phyloP scores from a whole-genome alignment of 35 echinoderm and acorn worm genomes.

The Strongylocentrotus purpuratus region DNA sequence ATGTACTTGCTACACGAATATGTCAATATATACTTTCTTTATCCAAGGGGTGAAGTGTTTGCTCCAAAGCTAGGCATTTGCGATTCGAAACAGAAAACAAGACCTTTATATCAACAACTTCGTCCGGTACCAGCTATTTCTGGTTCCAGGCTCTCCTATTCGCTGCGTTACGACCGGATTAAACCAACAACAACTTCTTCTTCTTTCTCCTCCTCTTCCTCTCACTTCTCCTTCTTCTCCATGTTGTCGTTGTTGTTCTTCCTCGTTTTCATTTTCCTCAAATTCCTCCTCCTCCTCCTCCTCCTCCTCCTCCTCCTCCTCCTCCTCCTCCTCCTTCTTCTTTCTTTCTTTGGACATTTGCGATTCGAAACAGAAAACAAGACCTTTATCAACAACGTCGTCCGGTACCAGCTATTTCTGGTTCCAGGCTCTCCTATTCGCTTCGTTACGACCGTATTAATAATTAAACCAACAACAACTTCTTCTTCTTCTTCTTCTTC shows the following conservation, averaged over 20 bases:
- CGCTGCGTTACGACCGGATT: too few species aligned
- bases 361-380: background rate
- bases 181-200: background rate
- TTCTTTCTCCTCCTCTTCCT: too few species aligned
- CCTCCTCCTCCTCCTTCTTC: too few species aligned
- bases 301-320: too few species aligned
- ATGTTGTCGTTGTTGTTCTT: too few species aligned
- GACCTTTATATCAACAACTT: background rate
- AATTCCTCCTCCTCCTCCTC: too few species aligned
- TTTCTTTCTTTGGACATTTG: background rate
- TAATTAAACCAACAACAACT: too few species aligned
- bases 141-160: background rate
- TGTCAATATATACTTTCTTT: background rate
- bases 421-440: background rate
- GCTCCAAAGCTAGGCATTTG: background rate
- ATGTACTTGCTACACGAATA: background rate
- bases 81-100: background rate
- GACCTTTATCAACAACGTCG: background rate
- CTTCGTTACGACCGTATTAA: too few species aligned
- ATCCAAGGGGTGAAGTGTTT: background rate
- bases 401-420: background rate
- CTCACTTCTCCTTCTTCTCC: too few species aligned
- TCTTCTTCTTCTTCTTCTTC: too few species aligned
- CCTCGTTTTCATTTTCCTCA: too few species aligned
- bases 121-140: background rate